Base-by-base conservation (phyloP, 2,113 vertebrate genomes). In the Varanus salvator region DNA sequence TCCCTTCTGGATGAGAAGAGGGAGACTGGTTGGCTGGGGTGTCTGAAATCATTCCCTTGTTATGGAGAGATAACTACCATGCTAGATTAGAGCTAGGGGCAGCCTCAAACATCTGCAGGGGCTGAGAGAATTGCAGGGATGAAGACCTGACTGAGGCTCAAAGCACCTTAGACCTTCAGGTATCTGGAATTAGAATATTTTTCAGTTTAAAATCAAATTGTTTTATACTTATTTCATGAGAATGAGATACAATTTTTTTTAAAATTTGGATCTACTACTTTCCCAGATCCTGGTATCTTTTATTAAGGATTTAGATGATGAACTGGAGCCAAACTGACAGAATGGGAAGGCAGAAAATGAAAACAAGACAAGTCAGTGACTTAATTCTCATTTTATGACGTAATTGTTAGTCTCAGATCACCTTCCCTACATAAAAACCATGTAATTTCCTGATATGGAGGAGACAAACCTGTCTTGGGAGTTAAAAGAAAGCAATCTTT, bases 111-210 rank as follows among this genome's bases (percentile, higher is more conserved):
- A 5, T 75, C n/a, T 38, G 72, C 34, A 75, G 6, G 11, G 31
- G 72, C 38, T 2, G 34, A 17, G n/a, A 38, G 72, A 75, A 34
- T 38, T 21, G 38, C 3, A 17, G 19, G 34, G n/a, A 34, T 75
- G 64, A 4, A 23, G 64, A 8, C 64, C 64, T 25, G 2, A 66
- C 15, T 38, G 14, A 34, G 4, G 15, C 6, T 75, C 7, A 19
- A 17, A n/a, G n/a, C 19, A 9, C 31, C 29, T 72, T 31, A 7
- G n/a, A 11, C n/a, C 2, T 31, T 74, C 31, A 74, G 38, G 84
- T 75, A 87, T 91, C 84, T 90, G 88, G 78, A 95, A 90, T 0
- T 54, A 93, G 88, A 86, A 57, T 93, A 93, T 89, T 83, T 89
- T 80, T 92, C 81, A 93, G 88, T 75, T 93, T 71, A 88, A n/a